Base-by-base conservation (phyloP, 2,888 invertebrate genomes). In the Agrotis clavis region DNA sequence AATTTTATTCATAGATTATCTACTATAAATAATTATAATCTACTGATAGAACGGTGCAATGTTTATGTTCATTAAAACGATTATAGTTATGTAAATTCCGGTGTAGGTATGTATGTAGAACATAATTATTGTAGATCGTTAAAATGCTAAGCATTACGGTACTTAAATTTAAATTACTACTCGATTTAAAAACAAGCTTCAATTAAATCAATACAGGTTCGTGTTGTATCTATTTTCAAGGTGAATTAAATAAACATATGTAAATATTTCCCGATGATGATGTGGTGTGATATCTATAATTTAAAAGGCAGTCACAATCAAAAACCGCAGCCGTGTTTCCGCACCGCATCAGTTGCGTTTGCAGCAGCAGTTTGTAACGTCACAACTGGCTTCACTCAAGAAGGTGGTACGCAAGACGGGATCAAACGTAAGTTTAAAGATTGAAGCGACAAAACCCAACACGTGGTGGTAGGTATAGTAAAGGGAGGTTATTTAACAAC, bases 61-160 rank as follows among this genome's bases (percentile, higher is more conserved):
- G 51, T 51, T 35, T 59, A 35, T 48, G 1, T 59, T 9, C 4
- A 53, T 47, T 18, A 4, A n/a, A 19, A 18, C 25, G 14, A 56
- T 73, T 18, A 59, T 35, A 47, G 21, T 59, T 51, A 74, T 67
- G 74, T 74, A 59, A 73, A 59, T 35, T 47, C 11, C 50, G 30
- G 30, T 41, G 11, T 53, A 30, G n/a, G 6, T 57, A 41, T 66
- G 13, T 5, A 1, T 50, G 14, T 35, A 14, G 2, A 19, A 19
- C 0, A 45, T n/a, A 56, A 25, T 35, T 69, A 48, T 45, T 53
- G 11, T 56, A n/a, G 25, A 14, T 25, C 13, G 45, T 70, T 21
- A n/a, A 71, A 30, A 47, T 21, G 5, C 16, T 41, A 13, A 53
- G 16, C 5, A 19, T 6, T 41, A 11, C 41, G 41, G 41, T 41